Evolutionary conservation across 2,797 vertebrate genomes (phyloP), one percentile per base, ranked within the genome.

Genomic region (Leuciscus waleckii): DNA sequence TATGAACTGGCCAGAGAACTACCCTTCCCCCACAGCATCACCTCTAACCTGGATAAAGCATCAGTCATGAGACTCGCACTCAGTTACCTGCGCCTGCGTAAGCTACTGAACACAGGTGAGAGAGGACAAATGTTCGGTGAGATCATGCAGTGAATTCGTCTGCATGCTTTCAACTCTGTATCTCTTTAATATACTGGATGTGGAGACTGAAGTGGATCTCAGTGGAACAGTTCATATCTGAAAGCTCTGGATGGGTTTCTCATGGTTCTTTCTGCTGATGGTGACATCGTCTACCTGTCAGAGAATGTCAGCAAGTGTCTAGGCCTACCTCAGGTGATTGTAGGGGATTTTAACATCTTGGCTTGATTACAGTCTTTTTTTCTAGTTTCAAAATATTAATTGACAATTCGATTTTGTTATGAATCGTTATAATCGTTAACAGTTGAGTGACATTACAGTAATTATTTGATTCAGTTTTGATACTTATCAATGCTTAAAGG

Each of bases 231-330:
- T 90, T 97, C 97, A 91, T 98, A 97, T 93, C 92, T 99, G 88
- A 99, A 99, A 93, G 97, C 98, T 83, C 93, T 99, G 82, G 98
- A 99, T 26, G 98, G 98, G 88, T 99, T 99, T 92, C 96, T 99
- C 85, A 96, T 99, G 97, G 97, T 99, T 93, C 96, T 99, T 68
- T 98, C 98, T 4, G 97, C 97, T 93, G 98, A 99, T 69, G 98
- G 98, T 84, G 98, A 99, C 90, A 98, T 99, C 94, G 97, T 99
- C 90, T 99, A 97, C 92, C 95, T 98, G 91, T 97, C 98, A 3
- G 98, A 99, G 92, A 98, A 97, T 17, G 97, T 99, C 94, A 98
- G 95, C 96, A 99, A 97, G 93, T 99, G 98, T 90, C 96, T 99
- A 83, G 98, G 98, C 78, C 95, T 99, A 89, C 97, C 97, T 88